These are phyloP conservation scores for Podocnemis expansa DNA, from an alignment of 2,113 vertebrate genomes.

Conservation along the genomic window DNA sequence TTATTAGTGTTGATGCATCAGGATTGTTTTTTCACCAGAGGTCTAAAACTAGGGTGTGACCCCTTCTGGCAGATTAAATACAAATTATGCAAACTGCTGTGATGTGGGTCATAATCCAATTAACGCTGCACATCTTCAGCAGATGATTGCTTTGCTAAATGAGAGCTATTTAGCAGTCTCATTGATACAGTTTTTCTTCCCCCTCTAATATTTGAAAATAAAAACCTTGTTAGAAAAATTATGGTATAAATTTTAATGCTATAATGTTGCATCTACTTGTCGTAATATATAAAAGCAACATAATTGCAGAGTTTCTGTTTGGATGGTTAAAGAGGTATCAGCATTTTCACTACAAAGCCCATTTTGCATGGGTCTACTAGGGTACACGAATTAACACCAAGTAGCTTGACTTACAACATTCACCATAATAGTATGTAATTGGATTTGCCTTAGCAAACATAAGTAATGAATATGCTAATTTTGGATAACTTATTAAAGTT, in stretches of 20 bases:
- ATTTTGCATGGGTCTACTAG: not conserved
- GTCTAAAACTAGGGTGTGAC: conserved; percentile 54
- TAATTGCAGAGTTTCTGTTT: not conserved
- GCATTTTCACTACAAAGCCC: not conserved
- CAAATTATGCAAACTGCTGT: conserved; percentile 69
- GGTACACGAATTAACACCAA: not conserved
- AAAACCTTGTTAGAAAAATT: not conserved
- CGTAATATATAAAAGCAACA: not conserved
- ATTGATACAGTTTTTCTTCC: not conserved
- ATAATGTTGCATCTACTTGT: not conserved
- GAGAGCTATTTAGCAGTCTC: conserved; percentile 22
- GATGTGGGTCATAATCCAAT: conserved; percentile 68
- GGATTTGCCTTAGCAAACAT: not conserved
- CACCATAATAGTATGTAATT: not conserved
- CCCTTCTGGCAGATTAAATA: conserved; percentile 75
- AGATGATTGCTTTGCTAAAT: conserved; percentile 59
- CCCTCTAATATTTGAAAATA: not conserved
- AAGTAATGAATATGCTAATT: not conserved
- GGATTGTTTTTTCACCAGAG: conserved; percentile 23
- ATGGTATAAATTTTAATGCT: not conserved
- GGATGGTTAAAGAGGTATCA: not conserved
- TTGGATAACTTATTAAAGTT: not conserved
- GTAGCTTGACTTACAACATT: not conserved
- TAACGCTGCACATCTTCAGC: conserved; percentile 56
- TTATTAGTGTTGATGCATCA: conserved; percentile 22